phyloP scores from a whole-genome alignment of 2,888 invertebrate species.

The Apeira syringaria region DNA sequence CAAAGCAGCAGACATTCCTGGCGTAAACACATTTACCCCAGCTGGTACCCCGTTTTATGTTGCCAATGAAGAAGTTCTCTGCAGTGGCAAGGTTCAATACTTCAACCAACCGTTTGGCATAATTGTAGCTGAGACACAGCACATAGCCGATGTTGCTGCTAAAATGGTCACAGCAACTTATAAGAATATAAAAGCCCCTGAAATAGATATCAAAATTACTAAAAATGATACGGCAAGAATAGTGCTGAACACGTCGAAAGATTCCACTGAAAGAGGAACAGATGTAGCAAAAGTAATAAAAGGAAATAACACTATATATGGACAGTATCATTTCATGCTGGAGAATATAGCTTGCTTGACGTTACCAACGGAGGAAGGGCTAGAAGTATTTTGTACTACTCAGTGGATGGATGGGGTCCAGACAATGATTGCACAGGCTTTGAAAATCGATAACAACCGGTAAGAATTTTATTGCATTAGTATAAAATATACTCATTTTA shows the following conservation, averaged over 20 bases:
- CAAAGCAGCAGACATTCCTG: conserved; percentile 86
- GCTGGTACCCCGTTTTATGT: conserved; percentile 28
- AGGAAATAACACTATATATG: conserved; percentile 79
- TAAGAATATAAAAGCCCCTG: conserved; percentile 55
- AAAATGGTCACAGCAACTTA: conserved; percentile 82
- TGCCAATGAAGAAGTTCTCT: conserved; percentile 64
- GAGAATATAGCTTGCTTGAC: conserved; percentile 87
- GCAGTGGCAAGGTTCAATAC: conserved; percentile 58
- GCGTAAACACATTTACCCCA: conserved; percentile 80
- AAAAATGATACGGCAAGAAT: conserved; percentile 45
- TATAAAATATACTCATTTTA: no score
- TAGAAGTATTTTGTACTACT: conserved; percentile 84
- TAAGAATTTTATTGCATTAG: conserved; percentile 46
- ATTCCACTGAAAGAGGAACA: conserved; percentile 50
- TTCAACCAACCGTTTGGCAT: conserved; percentile 60
- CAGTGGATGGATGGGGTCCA: conserved; percentile 86
- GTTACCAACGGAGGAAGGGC: conserved; percentile 87
- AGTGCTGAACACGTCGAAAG: conserved; percentile 30
- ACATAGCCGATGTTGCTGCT: conserved; percentile 81
- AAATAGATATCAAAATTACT: conserved; percentile 43
- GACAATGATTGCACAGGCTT: conserved; percentile 69
- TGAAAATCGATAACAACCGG: conserved; percentile 84
- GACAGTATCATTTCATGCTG: conserved; percentile 90
- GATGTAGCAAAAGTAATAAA: conserved; percentile 66
- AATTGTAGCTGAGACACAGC: conserved; percentile 83